Conservation (phyloP, 2,888 invertebrate genomes). For the Clusia tigrina region DNA sequence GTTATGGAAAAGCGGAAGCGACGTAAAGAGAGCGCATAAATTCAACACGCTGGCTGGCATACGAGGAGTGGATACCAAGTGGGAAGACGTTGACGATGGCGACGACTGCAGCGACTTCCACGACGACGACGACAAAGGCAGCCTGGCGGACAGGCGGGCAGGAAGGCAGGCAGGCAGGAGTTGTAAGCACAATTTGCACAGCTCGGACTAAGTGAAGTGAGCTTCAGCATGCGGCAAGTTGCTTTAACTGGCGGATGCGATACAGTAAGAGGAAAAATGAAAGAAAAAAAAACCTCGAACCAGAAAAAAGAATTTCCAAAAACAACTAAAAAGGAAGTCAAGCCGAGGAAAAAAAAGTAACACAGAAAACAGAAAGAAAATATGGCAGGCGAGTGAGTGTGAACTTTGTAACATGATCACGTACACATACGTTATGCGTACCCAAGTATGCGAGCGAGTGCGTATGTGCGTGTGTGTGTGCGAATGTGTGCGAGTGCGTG, state of each 20-base stretch:
- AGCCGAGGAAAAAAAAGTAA: neutral
- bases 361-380: conserved; percentile 3
- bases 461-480: too few species aligned
- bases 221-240: neutral
- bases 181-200: conserved; percentile 6
- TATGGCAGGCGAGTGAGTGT: conserved; percentile 23
- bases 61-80: neutral
- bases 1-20: neutral
- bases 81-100: neutral
- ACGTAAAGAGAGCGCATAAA: neutral
- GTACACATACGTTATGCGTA: conserved; percentile 30
- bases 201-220: neutral
- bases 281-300: neutral
- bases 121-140: neutral
- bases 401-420: conserved; percentile 33
- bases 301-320: conserved; percentile 3
- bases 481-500: too few species aligned
- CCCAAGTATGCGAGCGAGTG: too few species aligned
- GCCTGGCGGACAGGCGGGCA: neutral
- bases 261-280: neutral
- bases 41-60: neutral
- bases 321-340: neutral
- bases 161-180: neutral
- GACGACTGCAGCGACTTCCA: conserved; percentile 3
- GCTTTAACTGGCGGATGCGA: conserved; percentile 1